Evolutionary conservation across 2,113 vertebrate species (phyloP).

Genomic region (Ifrita kowaldi): DNA sequence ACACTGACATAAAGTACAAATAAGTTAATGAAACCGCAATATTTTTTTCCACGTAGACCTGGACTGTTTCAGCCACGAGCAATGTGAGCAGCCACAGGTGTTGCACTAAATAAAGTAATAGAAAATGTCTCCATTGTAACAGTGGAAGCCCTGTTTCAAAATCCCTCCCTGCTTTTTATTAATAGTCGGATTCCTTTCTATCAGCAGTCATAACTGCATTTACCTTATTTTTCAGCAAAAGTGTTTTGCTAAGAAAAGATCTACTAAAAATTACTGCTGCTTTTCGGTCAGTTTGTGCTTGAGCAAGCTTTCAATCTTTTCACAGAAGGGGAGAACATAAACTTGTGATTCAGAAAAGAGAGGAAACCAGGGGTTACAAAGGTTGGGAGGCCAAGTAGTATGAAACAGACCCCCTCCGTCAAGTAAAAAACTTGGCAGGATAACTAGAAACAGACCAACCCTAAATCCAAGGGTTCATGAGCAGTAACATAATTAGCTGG

Average conservation of each 20-base stretch:
- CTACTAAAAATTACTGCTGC: conserved; percentile 78
- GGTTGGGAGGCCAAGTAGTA: conserved; percentile 84
- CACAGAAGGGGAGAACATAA: conserved; percentile 81
- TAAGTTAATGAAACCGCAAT: conserved; percentile 73
- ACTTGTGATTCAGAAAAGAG: conserved; percentile 79
- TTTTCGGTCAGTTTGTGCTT: conserved; percentile 75
- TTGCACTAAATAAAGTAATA: conserved; percentile 82
- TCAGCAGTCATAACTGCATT: conserved; percentile 75
- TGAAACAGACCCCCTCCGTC: conserved; percentile 84
- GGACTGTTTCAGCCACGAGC: conserved; percentile 79
- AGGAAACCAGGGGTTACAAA: conserved; percentile 85
- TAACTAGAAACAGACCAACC: conserved; percentile 87
- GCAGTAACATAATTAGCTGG: conserved; percentile 84
- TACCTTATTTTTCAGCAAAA: conserved; percentile 76
- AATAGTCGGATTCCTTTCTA: conserved; percentile 82
- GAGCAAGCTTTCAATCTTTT: conserved; percentile 81
- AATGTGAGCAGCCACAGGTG: conserved; percentile 80
- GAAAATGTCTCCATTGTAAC: conserved; percentile 82
- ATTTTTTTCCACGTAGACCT: conserved; percentile 67
- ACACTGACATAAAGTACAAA: conserved; percentile 66
- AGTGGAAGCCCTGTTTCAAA: conserved; percentile 80
- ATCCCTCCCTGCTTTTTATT: conserved; percentile 83
- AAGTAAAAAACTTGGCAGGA: conserved; percentile 81
- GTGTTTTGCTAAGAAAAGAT: conserved; percentile 81
- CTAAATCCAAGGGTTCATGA: conserved; percentile 80